Percentiles rank a stretch among this genome's conserved stretches.
Conservation (phyloP, 2,888 invertebrate genomes). For the Agriopis marginaria region DNA sequence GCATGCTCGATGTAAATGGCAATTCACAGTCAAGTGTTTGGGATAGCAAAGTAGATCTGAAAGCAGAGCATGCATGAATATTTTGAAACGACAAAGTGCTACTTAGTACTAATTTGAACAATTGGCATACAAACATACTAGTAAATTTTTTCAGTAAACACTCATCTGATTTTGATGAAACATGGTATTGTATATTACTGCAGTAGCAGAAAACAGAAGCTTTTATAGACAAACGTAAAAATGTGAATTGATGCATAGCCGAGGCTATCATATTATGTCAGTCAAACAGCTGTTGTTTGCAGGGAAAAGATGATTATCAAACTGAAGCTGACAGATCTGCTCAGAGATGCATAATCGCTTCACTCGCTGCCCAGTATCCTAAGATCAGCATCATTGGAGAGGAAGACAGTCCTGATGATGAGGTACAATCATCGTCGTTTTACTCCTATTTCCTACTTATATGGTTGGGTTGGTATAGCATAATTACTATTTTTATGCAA, state of each 20-base stretch:
- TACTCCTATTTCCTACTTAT: background rate
- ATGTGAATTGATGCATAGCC: too few species aligned
- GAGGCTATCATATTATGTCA: too few species aligned
- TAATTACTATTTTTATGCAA: too few species aligned
- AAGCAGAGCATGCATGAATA: background rate
- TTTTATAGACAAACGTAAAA: too few species aligned
- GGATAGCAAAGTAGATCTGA: background rate
- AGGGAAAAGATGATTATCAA: conserved; percentile 97
- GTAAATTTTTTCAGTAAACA: too few species aligned
- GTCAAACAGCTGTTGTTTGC: conserved; percentile 41
- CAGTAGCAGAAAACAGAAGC: too few species aligned
- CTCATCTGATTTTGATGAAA: too few species aligned
- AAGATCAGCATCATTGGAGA: conserved; percentile 95
- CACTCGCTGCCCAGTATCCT: conserved; percentile 94
- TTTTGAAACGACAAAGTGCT: background rate
- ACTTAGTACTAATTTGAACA: too few species aligned
- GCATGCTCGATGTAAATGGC: background rate
- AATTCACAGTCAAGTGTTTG: background rate
- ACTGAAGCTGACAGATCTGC: conserved; percentile 99
- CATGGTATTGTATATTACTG: too few species aligned
- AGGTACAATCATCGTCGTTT: conserved; percentile 62
- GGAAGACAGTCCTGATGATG: conserved; percentile 90
- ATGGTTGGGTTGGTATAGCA: background rate
- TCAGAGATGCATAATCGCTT: conserved; percentile 96
- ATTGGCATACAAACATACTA: too few species aligned